Conservation (phyloP, 2,797 vertebrate genomes). For the Erpetoichthys calabaricus region DNA sequence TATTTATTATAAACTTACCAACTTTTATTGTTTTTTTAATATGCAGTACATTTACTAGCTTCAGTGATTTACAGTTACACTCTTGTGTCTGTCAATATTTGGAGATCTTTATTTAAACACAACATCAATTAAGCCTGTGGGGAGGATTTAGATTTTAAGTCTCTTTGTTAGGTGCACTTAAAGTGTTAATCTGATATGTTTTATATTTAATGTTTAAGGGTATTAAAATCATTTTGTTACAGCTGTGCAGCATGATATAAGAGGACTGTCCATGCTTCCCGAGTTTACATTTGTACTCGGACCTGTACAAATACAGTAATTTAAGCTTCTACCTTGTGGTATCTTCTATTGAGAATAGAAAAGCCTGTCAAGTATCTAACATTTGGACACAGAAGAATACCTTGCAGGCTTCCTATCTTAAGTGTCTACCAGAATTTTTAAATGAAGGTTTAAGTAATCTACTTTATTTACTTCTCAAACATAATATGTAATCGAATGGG, state of each 20-base stretch:
- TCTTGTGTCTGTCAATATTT: constrained; percentile 21
- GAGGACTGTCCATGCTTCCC: constrained; percentile 14
- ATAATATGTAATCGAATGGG: no score
- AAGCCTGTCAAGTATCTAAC: constrained; percentile 21
- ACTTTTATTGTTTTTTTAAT: constrained; percentile 15
- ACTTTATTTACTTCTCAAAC: constrained; percentile 21
- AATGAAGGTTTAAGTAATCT: constrained; percentile 24
- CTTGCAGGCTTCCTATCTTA: constrained; percentile 21
- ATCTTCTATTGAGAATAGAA: constrained; percentile 22
- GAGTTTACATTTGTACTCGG: constrained; percentile 2
- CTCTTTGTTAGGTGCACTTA: constrained; percentile 22
- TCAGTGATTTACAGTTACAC: constrained; percentile 11
- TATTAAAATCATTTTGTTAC: constrained; percentile 17
- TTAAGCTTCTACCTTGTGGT: constrained; percentile 20
- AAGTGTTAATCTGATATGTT: constrained; percentile 27
- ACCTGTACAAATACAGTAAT: constrained; percentile 18
- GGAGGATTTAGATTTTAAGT: constrained; percentile 22
- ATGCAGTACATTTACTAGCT: constrained; percentile 7
- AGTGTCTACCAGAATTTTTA: constrained; percentile 20
- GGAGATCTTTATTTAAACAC: constrained; percentile 26
- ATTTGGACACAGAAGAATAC: constrained; percentile 20
- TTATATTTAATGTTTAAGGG: constrained; percentile 20
- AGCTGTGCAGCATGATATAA: constrained; percentile 31
- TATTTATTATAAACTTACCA: constrained; percentile 19
- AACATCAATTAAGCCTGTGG: constrained; percentile 22